Conservation (phyloP, 2,797 vertebrate genomes). For the Babyrousa celebensis region DNA sequence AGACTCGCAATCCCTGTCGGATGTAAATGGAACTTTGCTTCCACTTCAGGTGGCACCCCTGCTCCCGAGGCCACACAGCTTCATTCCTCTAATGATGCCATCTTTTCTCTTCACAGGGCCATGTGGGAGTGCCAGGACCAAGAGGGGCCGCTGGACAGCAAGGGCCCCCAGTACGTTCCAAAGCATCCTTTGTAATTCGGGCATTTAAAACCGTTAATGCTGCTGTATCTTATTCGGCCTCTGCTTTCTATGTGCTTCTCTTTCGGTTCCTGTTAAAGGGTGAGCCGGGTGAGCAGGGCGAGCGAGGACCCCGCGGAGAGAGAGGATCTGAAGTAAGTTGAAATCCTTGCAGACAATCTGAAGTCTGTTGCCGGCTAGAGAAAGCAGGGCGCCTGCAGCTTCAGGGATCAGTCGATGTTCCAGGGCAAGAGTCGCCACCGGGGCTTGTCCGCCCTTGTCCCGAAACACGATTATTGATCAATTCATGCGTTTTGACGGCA, state of each 20-base stretch:
- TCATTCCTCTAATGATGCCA: neutral
- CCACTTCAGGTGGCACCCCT: slow-evolving; percentile 33
- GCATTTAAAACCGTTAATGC: slow-evolving; percentile 46
- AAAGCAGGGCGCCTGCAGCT: neutral
- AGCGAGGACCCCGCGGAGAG: slow-evolving; percentile 94
- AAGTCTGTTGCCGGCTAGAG: neutral
- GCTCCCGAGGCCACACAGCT: slow-evolving; percentile 17
- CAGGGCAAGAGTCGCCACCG: neutral
- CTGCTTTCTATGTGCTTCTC: slow-evolving; percentile 63
- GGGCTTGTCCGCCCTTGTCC: neutral
- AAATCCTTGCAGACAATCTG: slow-evolving; percentile 63
- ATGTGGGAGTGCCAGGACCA: slow-evolving; percentile 92
- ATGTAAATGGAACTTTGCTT: slow-evolving; percentile 59
- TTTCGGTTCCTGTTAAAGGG: slow-evolving; percentile 92
- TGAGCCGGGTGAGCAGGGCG: slow-evolving; percentile 93
- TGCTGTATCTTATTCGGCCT: slow-evolving; percentile 55
- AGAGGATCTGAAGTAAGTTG: slow-evolving; percentile 93
- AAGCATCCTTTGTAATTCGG: slow-evolving; percentile 70
- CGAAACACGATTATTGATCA: neutral
- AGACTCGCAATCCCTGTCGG: slow-evolving; percentile 30
- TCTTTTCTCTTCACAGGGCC: slow-evolving; percentile 93
- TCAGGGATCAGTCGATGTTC: slow-evolving; percentile 2
- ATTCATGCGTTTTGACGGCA: neutral
- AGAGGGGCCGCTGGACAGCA: slow-evolving; percentile 95
- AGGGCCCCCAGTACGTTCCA: slow-evolving; percentile 95